Base-by-base conservation (phyloP, 2,797 vertebrate species). In the Ctenopoma multispine region DNA sequence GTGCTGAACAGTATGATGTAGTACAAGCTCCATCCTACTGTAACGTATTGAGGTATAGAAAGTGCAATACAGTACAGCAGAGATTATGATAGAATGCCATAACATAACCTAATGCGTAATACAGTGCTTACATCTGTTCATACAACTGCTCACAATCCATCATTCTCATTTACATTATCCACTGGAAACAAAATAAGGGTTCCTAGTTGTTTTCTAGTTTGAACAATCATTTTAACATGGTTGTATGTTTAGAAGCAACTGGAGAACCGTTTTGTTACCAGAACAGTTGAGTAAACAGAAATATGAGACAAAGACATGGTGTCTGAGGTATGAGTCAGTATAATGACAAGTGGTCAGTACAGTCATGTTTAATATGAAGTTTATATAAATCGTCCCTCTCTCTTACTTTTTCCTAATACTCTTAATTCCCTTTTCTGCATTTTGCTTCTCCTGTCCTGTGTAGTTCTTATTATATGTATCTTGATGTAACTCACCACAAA, bases 261-360 rank as follows among this genome's bases (percentile, higher is more conserved):
- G 1, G 20, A 15, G 50, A 68, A 29, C 21, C 2, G 3, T 50
- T 51, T 58, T 75, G 46, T 64, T 66, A 63, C 75, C 44, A 63
- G 62, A 85, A 60, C 50, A 61, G 49, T 78, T 58, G 68, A 72
- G 58, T 63, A 56, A 82, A 84, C 23, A 48, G 44, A 54, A 56
- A 54, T 66, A 49, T 53, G 58, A 73, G 57, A 72, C 13, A 40
- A 69, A 53, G 31, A 8, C 68, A 77, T 49, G 44, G 40, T 47
- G 40, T 55, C 41, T 73, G 36, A 51, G 5, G 38, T 66, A 12
- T 69, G 74, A 84, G 49, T 82, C 79, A 77, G 46, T 31, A 31
- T 21, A 17, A 13, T 70, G 58, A 68, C 40, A 75, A 77, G 67
- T 62, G 44, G 59, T 69, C 58, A 69, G 20, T 62, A 69, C 40